Conservation (phyloP, 2,888 invertebrate genomes). For the Ectemnius cavifrons region DNA sequence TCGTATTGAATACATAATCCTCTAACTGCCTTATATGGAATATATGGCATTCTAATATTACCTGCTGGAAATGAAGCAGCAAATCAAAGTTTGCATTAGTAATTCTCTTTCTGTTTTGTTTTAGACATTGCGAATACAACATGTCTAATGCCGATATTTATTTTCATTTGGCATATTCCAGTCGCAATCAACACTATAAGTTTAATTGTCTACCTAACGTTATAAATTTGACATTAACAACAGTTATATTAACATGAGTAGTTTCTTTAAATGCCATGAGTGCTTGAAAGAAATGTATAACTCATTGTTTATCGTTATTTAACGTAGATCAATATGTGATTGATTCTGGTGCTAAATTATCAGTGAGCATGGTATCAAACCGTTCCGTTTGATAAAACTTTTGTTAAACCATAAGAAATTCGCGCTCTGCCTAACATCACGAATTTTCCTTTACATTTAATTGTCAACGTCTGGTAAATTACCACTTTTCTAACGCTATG, state of each 20-base stretch:
- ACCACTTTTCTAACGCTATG: slow-evolving; percentile 38
- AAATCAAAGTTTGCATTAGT: slow-evolving; percentile 46
- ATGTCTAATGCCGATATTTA: slow-evolving; percentile 32
- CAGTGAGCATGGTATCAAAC: slow-evolving; percentile 16
- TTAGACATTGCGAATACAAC: slow-evolving; percentile 44
- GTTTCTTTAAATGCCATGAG: slow-evolving; percentile 38
- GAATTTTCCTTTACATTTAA: slow-evolving; percentile 28
- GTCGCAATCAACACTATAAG: slow-evolving; percentile 34
- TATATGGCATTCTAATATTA: slow-evolving; percentile 24
- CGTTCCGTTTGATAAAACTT: slow-evolving; percentile 27
- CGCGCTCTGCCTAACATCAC: slow-evolving; percentile 19
- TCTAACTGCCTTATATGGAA: slow-evolving; percentile 25
- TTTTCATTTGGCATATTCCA: slow-evolving; percentile 38
- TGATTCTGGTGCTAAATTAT: slow-evolving; percentile 10
- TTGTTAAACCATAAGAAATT: slow-evolving; percentile 31
- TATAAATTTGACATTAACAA: slow-evolving; percentile 61
- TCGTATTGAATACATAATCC: slow-evolving; percentile 29
- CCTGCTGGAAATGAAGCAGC: slow-evolving; percentile 16
- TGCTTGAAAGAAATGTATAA: slow-evolving; percentile 35
- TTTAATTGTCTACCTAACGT: slow-evolving; percentile 59
- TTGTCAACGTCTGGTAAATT: slow-evolving; percentile 44
- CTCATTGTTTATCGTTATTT: neutral
- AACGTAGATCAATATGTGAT: neutral
- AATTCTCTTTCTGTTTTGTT: slow-evolving; percentile 33
- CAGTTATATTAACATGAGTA: slow-evolving; percentile 53